Percentiles rank a stretch among this genome's conserved stretches.
These are phyloP conservation scores for Neoascia interrupta DNA, from an alignment of 2,888 invertebrate species.

Conservation along the genomic window DNA sequence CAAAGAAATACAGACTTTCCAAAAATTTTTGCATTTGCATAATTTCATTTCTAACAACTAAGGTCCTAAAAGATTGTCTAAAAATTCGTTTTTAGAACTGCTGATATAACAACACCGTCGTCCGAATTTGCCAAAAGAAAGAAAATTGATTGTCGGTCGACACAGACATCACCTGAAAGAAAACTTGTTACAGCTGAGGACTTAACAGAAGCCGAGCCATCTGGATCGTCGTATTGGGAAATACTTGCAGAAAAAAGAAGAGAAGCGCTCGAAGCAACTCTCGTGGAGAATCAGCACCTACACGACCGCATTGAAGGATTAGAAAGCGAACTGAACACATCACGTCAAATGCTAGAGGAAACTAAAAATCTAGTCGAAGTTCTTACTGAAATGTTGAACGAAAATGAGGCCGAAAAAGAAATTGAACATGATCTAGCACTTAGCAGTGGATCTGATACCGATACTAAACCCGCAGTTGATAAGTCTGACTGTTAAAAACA, in stretches of 20 bases:
- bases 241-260: slow-evolving; percentile 87
- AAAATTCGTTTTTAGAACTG: no score
- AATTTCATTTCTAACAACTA: no score
- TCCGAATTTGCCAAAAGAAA: slow-evolving; percentile 79
- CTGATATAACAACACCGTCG: slow-evolving; percentile 72
- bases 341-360: slow-evolving; percentile 88
- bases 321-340: slow-evolving; percentile 83
- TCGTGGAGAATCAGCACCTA: slow-evolving; percentile 85
- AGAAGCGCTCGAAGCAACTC: slow-evolving; percentile 85
- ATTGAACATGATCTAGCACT: slow-evolving; percentile 32
- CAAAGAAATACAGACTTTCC: no score
- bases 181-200: slow-evolving; percentile 83
- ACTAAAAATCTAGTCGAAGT: slow-evolving; percentile 88
- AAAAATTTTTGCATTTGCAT: no score
- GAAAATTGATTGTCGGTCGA: slow-evolving; percentile 80
- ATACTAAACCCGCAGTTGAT: neutral
- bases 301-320: slow-evolving; percentile 80
- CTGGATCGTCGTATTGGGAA: slow-evolving; percentile 89
- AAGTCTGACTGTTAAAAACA: neutral
- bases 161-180: slow-evolving; percentile 79
- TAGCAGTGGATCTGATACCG: slow-evolving; percentile 32
- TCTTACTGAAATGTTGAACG: slow-evolving; percentile 85
- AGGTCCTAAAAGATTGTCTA: no score
- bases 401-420: slow-evolving; percentile 81
- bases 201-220: slow-evolving; percentile 84